Conservation (phyloP, 1,140 invertebrate genomes). For the Bombus pyrosoma region DNA sequence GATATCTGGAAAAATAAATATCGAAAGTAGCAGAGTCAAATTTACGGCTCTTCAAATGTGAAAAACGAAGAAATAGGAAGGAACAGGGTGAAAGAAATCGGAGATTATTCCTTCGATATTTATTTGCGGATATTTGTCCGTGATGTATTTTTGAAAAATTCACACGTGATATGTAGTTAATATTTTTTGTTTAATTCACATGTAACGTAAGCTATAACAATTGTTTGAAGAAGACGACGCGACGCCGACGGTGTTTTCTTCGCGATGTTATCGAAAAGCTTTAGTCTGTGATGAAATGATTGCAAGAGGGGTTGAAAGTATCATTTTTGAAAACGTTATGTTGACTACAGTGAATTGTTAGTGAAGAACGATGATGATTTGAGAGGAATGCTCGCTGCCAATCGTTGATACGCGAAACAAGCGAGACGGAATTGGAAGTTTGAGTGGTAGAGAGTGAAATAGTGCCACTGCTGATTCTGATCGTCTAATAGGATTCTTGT, state of each 20-base stretch:
- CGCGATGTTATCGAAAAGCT: not conserved
- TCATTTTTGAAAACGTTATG: too few species aligned
- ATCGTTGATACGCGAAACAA: not conserved
- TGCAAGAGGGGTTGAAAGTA: too few species aligned
- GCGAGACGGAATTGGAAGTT: not conserved
- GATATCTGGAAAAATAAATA: too few species aligned
- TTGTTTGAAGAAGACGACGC: not conserved
- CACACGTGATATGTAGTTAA: not conserved
- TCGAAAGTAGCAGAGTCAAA: not conserved
- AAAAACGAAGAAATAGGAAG: not conserved
- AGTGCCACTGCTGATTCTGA: constrained; percentile 1
- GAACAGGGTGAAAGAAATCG: not conserved
- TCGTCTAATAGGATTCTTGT: constrained; percentile 9
- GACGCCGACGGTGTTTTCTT: not conserved
- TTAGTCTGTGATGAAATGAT: not conserved
- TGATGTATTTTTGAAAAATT: not conserved
- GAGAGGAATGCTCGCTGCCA: not conserved
- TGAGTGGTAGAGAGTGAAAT: not conserved
- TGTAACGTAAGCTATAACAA: not conserved
- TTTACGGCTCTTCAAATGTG: not conserved
- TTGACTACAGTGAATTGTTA: not conserved
- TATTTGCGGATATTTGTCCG: not conserved
- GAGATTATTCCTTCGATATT: too few species aligned
- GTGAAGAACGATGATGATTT: constrained; percentile 7
- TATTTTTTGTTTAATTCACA: not conserved